phyloP scores from a whole-genome alignment of 1,140 invertebrate species.

The Nylanderia fulva region DNA sequence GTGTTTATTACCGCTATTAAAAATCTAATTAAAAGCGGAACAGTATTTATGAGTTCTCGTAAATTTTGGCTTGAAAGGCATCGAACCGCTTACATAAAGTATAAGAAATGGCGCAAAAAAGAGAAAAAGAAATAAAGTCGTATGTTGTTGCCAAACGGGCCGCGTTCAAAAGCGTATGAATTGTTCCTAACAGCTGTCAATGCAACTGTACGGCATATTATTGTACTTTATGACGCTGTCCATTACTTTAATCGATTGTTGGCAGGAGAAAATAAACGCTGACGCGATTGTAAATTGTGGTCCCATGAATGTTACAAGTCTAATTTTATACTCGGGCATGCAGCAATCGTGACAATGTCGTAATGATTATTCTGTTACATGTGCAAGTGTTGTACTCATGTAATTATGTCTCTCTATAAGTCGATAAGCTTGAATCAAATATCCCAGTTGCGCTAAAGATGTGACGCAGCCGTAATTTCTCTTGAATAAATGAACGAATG shows the following conservation, averaged over 20 bases:
- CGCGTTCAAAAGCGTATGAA: slow-evolving; percentile 9
- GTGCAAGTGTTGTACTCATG: background rate
- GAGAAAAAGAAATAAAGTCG: background rate
- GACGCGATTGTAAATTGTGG: slow-evolving; percentile 20
- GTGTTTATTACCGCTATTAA: slow-evolving; percentile 42
- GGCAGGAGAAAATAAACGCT: slow-evolving; percentile 36
- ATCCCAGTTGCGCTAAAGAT: background rate
- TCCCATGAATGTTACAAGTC: background rate
- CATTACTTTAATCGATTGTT: slow-evolving; percentile 45
- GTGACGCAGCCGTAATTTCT: background rate
- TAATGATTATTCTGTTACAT: slow-evolving; percentile 25
- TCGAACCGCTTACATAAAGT: slow-evolving; percentile 26
- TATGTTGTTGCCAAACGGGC: background rate
- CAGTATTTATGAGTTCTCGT: slow-evolving; percentile 46
- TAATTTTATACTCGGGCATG: slow-evolving; percentile 6
- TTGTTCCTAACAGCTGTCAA: slow-evolving; percentile 20
- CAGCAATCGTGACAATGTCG: slow-evolving; percentile 26
- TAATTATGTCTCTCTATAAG: slow-evolving; percentile 15
- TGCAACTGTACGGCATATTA: slow-evolving; percentile 19
- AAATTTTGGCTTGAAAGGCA: slow-evolving; percentile 28
- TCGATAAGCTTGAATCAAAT: background rate
- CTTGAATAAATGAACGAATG: slow-evolving; percentile 2
- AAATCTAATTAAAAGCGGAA: slow-evolving; percentile 56
- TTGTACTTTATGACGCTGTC: slow-evolving; percentile 36
- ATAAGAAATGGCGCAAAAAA: slow-evolving; percentile 29